phyloP scores from a whole-genome alignment of 1,140 invertebrate species.

The Musca vetustissima region DNA sequence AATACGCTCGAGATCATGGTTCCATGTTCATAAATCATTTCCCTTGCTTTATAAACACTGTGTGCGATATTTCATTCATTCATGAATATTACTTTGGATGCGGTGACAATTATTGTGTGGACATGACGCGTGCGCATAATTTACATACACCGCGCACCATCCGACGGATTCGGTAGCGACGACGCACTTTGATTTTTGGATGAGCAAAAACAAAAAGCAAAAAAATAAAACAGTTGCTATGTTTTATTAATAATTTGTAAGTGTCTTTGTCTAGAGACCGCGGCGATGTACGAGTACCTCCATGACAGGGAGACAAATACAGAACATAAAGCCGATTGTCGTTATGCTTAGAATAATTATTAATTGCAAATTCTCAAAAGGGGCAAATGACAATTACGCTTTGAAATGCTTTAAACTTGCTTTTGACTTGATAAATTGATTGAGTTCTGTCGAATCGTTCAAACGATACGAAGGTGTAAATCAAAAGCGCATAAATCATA shows the following conservation, averaged over 20 bases:
- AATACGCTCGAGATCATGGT: no score
- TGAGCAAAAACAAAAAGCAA: no score
- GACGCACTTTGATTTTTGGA: neutral
- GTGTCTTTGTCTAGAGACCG: neutral
- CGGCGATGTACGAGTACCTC: no score
- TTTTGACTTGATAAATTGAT: neutral
- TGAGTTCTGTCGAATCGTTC: constrained; percentile 4
- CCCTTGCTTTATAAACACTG: no score
- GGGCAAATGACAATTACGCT: neutral
- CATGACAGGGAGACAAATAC: neutral
- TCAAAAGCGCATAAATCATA: neutral
- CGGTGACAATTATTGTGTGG: neutral
- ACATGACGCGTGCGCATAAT: constrained; percentile 14
- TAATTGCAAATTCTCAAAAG: neutral
- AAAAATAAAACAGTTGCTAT: constrained; percentile 16
- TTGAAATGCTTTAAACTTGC: constrained; percentile 12
- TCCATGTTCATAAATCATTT: no score
- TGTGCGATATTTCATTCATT: neutral
- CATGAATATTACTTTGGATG: neutral
- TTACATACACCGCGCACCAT: neutral
- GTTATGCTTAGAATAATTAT: constrained; percentile 9
- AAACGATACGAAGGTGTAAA: constrained; percentile 13
- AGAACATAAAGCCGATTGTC: neutral
- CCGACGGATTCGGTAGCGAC: no score
- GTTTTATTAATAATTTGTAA: constrained; percentile 7